phyloP scores from a whole-genome alignment of 2,113 vertebrate species.

The Odocoileus virginianus region DNA sequence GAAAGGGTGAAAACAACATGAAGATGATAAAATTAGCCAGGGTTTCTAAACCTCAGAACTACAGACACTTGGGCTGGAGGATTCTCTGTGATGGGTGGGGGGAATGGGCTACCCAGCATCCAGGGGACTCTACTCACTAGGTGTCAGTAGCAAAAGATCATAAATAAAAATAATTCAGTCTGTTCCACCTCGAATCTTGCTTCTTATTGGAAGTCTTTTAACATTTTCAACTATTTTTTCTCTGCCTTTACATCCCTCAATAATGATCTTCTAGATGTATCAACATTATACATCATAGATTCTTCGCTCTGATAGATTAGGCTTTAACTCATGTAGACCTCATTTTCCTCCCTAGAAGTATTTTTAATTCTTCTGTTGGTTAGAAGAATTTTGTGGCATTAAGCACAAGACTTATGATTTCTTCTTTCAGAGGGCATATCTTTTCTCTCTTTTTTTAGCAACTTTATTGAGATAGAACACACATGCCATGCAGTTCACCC shows the following conservation, averaged over 20 bases:
- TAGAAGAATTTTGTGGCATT: background rate
- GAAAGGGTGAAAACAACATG: background rate
- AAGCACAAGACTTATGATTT: background rate
- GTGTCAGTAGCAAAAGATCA: too few species aligned
- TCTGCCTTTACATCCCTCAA: background rate
- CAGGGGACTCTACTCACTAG: background rate
- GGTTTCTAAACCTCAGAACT: background rate
- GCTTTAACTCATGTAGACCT: background rate
- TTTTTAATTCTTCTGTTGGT: background rate
- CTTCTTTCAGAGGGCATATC: background rate
- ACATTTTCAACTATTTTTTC: background rate
- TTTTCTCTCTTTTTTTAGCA: background rate
- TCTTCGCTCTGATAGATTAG: background rate
- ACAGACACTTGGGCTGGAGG: background rate
- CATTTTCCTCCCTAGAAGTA: background rate
- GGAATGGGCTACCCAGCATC: too few species aligned
- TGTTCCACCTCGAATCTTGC: background rate
- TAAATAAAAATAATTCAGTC: background rate
- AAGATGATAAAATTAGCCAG: background rate
- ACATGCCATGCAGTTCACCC: background rate
- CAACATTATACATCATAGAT: background rate
- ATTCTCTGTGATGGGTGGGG: accelerated
- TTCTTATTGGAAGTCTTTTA: background rate
- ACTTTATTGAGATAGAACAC: background rate
- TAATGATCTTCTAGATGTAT: background rate